A percentile compares a stretch with the other conserved stretches of the same genome.
These are phyloP conservation scores for Tribolium madens DNA, from an alignment of 1,140 invertebrate genomes.

Conservation along the genomic window DNA sequence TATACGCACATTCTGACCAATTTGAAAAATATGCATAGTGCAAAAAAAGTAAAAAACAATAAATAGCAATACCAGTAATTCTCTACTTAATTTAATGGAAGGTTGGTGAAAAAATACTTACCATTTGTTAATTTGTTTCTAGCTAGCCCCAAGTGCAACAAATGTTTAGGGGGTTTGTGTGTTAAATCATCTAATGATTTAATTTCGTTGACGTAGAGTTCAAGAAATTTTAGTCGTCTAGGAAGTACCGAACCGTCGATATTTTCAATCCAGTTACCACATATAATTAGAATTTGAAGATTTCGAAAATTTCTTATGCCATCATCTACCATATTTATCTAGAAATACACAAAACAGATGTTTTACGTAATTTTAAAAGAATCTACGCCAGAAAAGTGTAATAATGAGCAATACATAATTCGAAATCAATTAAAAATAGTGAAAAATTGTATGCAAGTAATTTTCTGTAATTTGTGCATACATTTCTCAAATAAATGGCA, in stretches of 20 bases:
- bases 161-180: slow-evolving; percentile 45
- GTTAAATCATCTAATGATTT: slow-evolving; percentile 47
- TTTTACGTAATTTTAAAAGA: too few species aligned
- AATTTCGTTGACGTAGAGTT: slow-evolving; percentile 57
- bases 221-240: slow-evolving; percentile 54
- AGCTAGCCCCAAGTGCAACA: slow-evolving; percentile 51
- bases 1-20: too few species aligned
- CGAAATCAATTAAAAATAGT: too few species aligned
- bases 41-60: too few species aligned
- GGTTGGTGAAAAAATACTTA: not conserved
- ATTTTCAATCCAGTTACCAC: slow-evolving; percentile 54
- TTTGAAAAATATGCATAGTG: too few species aligned
- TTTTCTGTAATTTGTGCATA: too few species aligned
- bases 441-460: too few species aligned
- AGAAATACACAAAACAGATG: slow-evolving; percentile 10
- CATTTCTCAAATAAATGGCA: too few species aligned
- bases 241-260: slow-evolving; percentile 50
- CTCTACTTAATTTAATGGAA: too few species aligned
- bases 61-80: too few species aligned
- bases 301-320: slow-evolving; percentile 50
- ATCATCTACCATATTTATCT: slow-evolving; percentile 55
- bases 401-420: too few species aligned
- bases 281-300: slow-evolving; percentile 54
- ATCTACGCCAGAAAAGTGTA: too few species aligned
- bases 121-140: slow-evolving; percentile 46